Evolutionary conservation across 2,113 vertebrate genomes (phyloP), one percentile per base, ranked within the genome.

Genomic region (Stegastes partitus): DNA sequence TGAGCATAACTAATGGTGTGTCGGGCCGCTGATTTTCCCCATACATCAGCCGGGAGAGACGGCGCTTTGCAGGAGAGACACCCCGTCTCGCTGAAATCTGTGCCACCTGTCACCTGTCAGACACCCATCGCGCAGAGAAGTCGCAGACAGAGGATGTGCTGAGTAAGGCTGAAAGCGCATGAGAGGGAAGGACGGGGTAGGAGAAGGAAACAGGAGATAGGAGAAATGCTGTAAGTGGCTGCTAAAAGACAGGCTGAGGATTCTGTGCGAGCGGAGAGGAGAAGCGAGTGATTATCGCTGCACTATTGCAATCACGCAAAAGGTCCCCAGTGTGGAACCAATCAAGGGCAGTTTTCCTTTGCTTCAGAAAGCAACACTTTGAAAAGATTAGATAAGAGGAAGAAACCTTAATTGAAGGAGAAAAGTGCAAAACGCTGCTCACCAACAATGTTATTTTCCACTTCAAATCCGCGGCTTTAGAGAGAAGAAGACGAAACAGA

Each of bases 71-170:
- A 53, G 62, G 18, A 31, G 44, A 65, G 84, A 74, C 80, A 68
- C 53, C 45, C 37, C 56, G 74, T 83, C 77, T 50, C 3, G n/a
- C 57, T 65, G 58, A 87, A 79, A 91, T 85, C 69, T 72, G 86
- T 76, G 84, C 81, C 79, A 86, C 81, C 83, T 75, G 84, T 82
- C 86, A 87, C 74, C 84, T 90, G 84, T 84, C 84, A 81, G 79
- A 80, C 42, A 67, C 53, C 45, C 51, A 4, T 12, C 26, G 11
- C 57, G 42, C 23, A 39, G 45, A 78, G 54, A 55, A 76, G 68
- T 67, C 72, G 44, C 61, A 1, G 66, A 31, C 3, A 73, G 45
- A 15, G 21, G 73, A 57, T 37, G 70, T 44, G 59, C 54, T 45
- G 61, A 56, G 45, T 49, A 5, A 37, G 31, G 16, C 42, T 63